Conservation (phyloP, 2,797 vertebrate genomes). For the Lindbergichthys nudifrons region DNA sequence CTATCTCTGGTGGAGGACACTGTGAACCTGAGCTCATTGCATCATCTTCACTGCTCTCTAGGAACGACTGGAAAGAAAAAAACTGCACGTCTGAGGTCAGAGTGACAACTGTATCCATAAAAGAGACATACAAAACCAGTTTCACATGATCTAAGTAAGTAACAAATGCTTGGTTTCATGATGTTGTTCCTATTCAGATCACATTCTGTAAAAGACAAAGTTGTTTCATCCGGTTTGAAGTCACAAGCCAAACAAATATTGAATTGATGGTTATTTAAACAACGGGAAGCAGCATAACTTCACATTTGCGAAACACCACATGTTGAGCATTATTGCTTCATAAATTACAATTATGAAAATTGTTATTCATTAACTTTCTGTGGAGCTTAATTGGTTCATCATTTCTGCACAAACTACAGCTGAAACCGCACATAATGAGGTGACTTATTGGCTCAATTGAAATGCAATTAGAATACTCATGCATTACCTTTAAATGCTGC, state of each 20-base stretch:
- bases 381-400: no score
- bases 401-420: not conserved
- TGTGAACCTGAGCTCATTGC: conserved; percentile 25
- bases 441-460: not conserved
- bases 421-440: not conserved
- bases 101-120: not conserved
- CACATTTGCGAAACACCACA: not conserved
- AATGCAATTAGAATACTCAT: no score
- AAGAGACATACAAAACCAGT: no score
- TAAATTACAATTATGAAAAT: no score
- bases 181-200: no score
- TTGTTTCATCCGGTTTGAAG: not conserved
- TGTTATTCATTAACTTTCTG: no score
- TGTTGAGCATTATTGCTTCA: not conserved
- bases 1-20: conserved; percentile 50
- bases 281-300: not conserved
- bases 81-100: not conserved
- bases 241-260: no score
- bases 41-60: conserved; percentile 40
- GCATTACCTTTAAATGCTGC: conserved; percentile 8
- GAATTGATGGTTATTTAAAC: no score
- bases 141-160: no score
- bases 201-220: not conserved
- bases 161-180: no score
- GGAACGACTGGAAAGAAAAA: conserved; percentile 18